Evolutionary conservation across 2,113 vertebrate genomes (phyloP).

Genomic region (Rhinolophus ferrumequinum): DNA sequence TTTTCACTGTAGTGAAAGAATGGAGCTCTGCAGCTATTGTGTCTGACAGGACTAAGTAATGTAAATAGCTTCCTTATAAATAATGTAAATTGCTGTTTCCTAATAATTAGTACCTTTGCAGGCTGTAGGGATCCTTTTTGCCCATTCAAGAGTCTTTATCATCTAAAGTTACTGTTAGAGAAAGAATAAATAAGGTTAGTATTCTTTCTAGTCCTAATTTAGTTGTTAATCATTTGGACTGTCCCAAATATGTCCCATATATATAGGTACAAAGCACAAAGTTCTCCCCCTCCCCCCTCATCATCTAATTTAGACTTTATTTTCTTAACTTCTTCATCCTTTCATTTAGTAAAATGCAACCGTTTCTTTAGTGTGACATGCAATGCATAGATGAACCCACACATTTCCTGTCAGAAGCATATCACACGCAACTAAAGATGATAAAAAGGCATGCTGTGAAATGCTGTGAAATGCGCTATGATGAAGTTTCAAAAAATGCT

Average conservation of each 20-base stretch:
- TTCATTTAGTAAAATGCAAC: not conserved
- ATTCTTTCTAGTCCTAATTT: conserved; percentile 48
- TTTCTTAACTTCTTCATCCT: not conserved
- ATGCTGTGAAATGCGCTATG: not conserved
- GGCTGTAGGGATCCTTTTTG: conserved; percentile 33
- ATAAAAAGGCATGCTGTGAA: not conserved
- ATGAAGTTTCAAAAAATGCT: not conserved
- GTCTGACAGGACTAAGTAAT: conserved; percentile 57
- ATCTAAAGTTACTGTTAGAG: conserved; percentile 49
- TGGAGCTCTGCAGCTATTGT: not conserved
- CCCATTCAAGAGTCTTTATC: conserved; percentile 44
- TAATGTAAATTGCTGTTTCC: conserved; percentile 74
- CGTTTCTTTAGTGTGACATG: not conserved
- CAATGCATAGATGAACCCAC: not conserved
- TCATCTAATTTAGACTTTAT: not conserved
- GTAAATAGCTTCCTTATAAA: conserved; percentile 77
- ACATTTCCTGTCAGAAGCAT: not conserved
- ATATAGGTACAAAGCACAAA: not conserved
- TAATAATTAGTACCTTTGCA: conserved; percentile 71
- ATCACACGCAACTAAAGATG: not conserved
- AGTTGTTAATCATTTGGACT: conserved; percentile 40
- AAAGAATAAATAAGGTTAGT: conserved; percentile 55
- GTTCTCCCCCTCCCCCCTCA: not conserved
- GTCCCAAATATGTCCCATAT: not conserved
- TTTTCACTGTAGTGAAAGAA: conserved; percentile 36